A percentile compares a stretch with the other conserved stretches of the same genome.
These are phyloP conservation scores for Motacilla alba DNA, from an alignment of 2,113 vertebrate genomes.

Conservation along the genomic window DNA sequence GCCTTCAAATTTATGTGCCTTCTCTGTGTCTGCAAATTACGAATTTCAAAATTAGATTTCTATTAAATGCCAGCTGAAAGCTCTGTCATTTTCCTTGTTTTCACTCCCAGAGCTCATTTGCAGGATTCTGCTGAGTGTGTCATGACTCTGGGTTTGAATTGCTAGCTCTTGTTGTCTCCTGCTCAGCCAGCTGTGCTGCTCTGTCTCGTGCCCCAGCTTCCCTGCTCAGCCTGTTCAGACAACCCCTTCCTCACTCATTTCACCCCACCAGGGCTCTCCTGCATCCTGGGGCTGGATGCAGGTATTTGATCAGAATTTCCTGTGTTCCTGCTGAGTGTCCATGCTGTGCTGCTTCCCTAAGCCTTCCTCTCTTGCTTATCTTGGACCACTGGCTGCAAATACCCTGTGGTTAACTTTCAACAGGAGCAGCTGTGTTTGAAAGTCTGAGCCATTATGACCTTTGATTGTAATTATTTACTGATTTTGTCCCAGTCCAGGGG, in stretches of 20 bases:
- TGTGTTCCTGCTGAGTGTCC: neutral
- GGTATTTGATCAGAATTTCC: neutral
- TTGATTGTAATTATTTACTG: conserved; percentile 1
- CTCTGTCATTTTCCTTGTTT: neutral
- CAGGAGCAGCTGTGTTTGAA: neutral
- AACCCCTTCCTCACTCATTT: neutral
- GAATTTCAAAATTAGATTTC: neutral
- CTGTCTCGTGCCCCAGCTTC: neutral
- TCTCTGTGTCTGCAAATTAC: neutral
- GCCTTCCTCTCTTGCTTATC: neutral
- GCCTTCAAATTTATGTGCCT: neutral
- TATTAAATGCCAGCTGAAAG: conserved; percentile 18
- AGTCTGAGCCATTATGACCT: neutral
- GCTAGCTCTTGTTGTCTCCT: neutral
- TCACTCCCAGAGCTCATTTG: neutral
- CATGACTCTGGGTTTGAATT: neutral
- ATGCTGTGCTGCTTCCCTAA: neutral
- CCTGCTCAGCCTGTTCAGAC: neutral
- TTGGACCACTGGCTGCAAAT: neutral
- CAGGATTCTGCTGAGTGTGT: neutral
- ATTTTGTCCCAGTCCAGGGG: neutral
- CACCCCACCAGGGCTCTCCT: neutral
- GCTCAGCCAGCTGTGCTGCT: neutral
- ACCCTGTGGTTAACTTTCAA: neutral
- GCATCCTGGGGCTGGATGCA: neutral